Base-by-base conservation (phyloP, 2,888 invertebrate species). In the Hyppa rectilinea region DNA sequence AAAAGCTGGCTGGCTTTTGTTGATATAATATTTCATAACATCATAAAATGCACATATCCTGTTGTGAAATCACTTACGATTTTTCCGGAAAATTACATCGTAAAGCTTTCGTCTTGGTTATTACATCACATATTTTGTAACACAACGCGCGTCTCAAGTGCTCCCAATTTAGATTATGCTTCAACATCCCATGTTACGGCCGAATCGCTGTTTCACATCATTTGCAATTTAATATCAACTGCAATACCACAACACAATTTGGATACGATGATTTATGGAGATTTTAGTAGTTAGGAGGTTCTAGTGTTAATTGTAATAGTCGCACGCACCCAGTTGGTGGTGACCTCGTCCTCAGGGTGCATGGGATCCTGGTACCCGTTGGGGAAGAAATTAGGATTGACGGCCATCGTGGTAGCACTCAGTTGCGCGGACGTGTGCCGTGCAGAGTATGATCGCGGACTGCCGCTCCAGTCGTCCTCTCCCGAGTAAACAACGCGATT, bases 281-380 rank as follows among this genome's bases (percentile, higher is more conserved):
- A 40, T 69, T 75, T 70, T 69, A 81, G 77, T 71, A 64, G 67
- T 69, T 71, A 75, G n/a, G 56, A 75, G 58, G 61, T 75, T 78
- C 68, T 82, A 75, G 63, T 66, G 53, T 76, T 69, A 85, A 63
- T 75, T 63, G 67, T 80, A 81, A 80, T 71, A 76, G 83, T 80
- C 73, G 86, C 89, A 96, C 96, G 93, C 96, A 97, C 97, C 97
- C 97, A 97, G 88, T 96, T 96, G 86, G 94, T 92, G 87, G 96
- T 96, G 73, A 95, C 95, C 91, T 97, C 97, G 80, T 97, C 97
- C 78, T 96, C 96, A 77, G 92, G 95, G 89, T 96, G 95, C 92
- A 93, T 94, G 82, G 95, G 92, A 86, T 96, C 96, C 91, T 96
- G 96, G 92, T 96, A 96, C 70, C 96, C 96, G 87, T 96, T 96